Evolutionary conservation across 2,888 invertebrate genomes (phyloP).

Genomic region (Calameuta pallipes): DNA sequence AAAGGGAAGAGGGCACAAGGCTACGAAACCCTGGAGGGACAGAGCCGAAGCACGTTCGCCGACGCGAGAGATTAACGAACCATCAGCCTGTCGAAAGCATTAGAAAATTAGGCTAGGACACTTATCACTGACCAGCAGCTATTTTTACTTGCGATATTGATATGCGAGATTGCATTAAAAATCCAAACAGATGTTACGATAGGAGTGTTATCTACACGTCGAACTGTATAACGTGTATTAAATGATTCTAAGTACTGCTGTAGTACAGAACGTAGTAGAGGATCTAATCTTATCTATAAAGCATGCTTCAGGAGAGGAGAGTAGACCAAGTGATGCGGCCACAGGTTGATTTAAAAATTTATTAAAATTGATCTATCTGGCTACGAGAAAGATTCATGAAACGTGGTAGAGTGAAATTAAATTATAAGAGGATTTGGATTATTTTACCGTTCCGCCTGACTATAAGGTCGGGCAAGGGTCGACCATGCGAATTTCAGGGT

Average conservation of each 20-base stretch:
- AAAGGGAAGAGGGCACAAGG: neutral
- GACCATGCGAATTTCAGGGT: neutral
- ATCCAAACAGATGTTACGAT: neutral
- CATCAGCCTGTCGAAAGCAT: neutral
- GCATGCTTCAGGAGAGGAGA: neutral
- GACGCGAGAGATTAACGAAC: slow-evolving; percentile 11
- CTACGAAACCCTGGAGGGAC: slow-evolving; percentile 7
- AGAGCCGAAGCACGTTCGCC: neutral
- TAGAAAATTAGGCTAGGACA: neutral
- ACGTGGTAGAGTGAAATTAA: neutral
- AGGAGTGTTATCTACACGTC: neutral
- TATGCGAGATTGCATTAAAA: neutral
- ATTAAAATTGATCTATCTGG: neutral
- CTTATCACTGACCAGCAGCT: neutral
- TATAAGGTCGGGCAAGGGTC: neutral
- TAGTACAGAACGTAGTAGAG: neutral
- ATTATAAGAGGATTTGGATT: neutral
- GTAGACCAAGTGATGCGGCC: neutral
- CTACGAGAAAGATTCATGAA: neutral
- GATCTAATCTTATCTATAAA: neutral
- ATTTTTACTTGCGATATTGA: neutral
- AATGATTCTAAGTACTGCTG: neutral
- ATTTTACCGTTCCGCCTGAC: neutral
- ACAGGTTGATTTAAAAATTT: neutral
- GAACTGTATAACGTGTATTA: neutral